phyloP scores from a whole-genome alignment of 1,140 invertebrate genomes.

The Akabosia matsudoensis region DNA sequence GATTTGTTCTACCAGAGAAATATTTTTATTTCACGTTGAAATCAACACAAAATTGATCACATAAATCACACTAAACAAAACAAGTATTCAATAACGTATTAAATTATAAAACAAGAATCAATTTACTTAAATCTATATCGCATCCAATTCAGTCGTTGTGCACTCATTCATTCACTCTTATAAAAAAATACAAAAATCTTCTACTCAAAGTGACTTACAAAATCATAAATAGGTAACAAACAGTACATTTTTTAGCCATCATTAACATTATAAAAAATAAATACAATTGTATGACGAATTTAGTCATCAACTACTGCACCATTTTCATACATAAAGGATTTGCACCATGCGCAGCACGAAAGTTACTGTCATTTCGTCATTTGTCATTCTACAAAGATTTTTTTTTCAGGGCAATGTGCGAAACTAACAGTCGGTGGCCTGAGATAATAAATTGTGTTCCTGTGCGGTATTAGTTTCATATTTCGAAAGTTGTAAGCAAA shows the following conservation, averaged over 20 bases:
- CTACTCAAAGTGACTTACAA: neutral
- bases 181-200: conserved; percentile 1
- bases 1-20: too few species aligned
- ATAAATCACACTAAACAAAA: neutral
- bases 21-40: too few species aligned
- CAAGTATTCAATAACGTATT: neutral
- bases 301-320: neutral
- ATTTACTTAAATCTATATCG: neutral
- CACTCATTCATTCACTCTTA: neutral
- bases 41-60: neutral
- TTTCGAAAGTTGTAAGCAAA: too few species aligned
- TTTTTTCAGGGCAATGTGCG: too few species aligned
- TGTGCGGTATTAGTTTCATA: too few species aligned
- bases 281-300: neutral
- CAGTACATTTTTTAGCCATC: neutral
- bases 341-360: too few species aligned
- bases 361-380: too few species aligned
- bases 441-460: too few species aligned
- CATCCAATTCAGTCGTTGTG: neutral
- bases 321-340: too few species aligned
- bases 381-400: too few species aligned
- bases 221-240: conserved; percentile 19
- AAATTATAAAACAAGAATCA: neutral
- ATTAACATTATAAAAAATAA: neutral
- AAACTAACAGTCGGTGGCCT: too few species aligned